Conservation (phyloP, 1,140 invertebrate species). For the Drosophila asahinai region DNA sequence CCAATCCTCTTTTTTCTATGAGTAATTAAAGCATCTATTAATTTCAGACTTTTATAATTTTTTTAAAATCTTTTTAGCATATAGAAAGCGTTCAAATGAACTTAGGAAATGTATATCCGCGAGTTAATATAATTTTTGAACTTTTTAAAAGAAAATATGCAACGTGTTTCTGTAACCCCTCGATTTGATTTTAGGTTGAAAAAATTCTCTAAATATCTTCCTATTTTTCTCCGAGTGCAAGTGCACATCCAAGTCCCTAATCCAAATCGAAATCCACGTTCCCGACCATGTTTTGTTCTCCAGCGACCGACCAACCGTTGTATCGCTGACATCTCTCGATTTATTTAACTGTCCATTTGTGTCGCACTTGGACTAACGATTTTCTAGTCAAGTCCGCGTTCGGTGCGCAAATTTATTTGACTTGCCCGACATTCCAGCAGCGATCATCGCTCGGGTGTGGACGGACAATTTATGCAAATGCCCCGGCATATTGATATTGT, state of each 20-base stretch:
- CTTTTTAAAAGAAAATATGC: neutral
- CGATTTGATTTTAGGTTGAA: no score
- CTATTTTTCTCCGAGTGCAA: constrained; percentile 4
- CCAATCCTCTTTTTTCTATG: no score
- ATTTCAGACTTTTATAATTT: no score
- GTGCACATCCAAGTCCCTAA: constrained; percentile 35
- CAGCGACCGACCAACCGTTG: constrained; percentile 13
- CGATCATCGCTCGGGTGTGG: constrained; percentile 18
- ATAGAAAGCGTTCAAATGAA: no score
- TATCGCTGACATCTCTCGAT: constrained; percentile 72
- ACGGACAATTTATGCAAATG: constrained; percentile 60
- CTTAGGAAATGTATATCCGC: no score
- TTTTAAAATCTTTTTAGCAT: no score
- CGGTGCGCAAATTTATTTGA: constrained; percentile 52
- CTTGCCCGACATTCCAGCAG: constrained; percentile 58
- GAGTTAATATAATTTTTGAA: neutral
- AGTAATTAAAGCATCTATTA: no score
- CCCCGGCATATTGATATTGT: constrained; percentile 59
- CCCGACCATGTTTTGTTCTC: constrained; percentile 21
- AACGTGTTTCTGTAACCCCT: no score
- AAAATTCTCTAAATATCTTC: neutral
- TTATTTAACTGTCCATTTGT: constrained; percentile 78
- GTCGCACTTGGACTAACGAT: constrained; percentile 78
- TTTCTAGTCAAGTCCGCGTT: constrained; percentile 73
- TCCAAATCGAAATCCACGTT: constrained; percentile 18